Base-by-base conservation (phyloP, 2,797 vertebrate species). In the Smutsia gigantea region DNA sequence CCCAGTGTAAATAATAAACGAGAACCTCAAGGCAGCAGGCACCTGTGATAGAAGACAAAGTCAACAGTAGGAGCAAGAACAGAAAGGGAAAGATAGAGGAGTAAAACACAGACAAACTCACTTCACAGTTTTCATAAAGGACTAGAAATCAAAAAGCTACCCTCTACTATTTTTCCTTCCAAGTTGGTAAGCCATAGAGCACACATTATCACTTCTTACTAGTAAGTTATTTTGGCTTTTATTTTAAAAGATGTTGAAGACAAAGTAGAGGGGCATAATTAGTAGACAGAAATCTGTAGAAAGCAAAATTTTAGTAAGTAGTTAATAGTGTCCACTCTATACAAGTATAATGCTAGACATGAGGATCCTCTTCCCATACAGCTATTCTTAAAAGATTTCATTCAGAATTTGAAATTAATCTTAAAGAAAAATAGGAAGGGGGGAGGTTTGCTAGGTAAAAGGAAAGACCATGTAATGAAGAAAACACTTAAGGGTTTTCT, bases 371-470 rank as follows among this genome's bases (percentile, higher is more conserved):
- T 64, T 89, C 29, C 13, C 39, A 75, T 88, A 92, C 19, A 75
- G 77, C 71, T 55, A 71, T 90, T 49, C 78, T 92, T 75, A 37
- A 86, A 81, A 85, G 31, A 77, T 53, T 90, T 87, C 63, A 83
- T 75, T 94, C 21, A 74, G 25, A 89, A 92, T 85, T 85, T 89
- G 34, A 92, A 95, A 95, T 88, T 81, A 13, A 89, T 75, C 53
- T 94, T 71, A 92, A 92, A 79, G 37, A 90, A 81, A 83, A 82
- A 79, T 18, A 59, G 61, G 12, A 82, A 83, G 29, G n/a, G 10
- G 27, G 4, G 13, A 86, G 19, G 27, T 63, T 57, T 79, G 23
- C 61, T 64, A 71, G 21, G 51, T 82, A 86, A 92, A 21, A 51
- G 37, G 34, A 42, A 74, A 92, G 21, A 75, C 31, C 5, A 59